phyloP scores from a whole-genome alignment of 1,140 invertebrate genomes.

The Reticulitermes speratus region DNA sequence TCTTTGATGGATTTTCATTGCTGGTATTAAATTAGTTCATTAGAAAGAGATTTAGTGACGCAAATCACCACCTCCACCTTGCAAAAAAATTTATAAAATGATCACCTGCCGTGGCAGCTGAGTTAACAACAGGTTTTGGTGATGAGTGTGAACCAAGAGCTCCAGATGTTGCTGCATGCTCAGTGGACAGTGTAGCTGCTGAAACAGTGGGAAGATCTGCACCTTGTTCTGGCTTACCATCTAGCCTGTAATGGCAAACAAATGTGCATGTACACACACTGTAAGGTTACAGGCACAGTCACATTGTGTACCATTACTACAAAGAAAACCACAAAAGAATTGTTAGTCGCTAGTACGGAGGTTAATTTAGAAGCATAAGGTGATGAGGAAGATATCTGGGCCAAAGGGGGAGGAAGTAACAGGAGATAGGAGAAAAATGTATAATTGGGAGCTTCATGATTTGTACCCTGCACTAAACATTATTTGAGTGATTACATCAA shows the following conservation, averaged over 20 bases:
- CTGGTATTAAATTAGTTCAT: not conserved
- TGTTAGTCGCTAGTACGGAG: too few relatives aligned
- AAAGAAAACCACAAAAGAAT: too few relatives aligned
- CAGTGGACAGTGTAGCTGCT: not conserved
- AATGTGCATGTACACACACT: not conserved
- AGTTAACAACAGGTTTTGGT: conserved; percentile 22
- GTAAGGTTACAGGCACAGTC: too few relatives aligned
- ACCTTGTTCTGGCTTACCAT: conserved; percentile 50
- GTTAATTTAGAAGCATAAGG: too few relatives aligned
- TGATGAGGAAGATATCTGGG: too few relatives aligned
- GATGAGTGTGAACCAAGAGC: not conserved
- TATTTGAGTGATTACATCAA: too few relatives aligned
- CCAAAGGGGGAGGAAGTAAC: too few relatives aligned
- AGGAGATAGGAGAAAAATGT: too few relatives aligned
- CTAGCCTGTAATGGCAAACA: conserved; percentile 45
- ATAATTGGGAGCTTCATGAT: too few relatives aligned
- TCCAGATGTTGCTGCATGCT: not conserved
- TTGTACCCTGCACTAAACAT: too few relatives aligned
- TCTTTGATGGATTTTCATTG: not conserved
- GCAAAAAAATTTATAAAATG: not conserved
- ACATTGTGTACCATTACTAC: too few relatives aligned
- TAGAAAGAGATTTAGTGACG: not conserved
- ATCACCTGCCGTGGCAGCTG: conserved; percentile 24
- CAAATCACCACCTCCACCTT: not conserved
- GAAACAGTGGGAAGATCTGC: conserved; percentile 43